Evolutionary conservation across 2,888 invertebrate genomes (phyloP).

Genomic region (Pedicia rivosa): DNA sequence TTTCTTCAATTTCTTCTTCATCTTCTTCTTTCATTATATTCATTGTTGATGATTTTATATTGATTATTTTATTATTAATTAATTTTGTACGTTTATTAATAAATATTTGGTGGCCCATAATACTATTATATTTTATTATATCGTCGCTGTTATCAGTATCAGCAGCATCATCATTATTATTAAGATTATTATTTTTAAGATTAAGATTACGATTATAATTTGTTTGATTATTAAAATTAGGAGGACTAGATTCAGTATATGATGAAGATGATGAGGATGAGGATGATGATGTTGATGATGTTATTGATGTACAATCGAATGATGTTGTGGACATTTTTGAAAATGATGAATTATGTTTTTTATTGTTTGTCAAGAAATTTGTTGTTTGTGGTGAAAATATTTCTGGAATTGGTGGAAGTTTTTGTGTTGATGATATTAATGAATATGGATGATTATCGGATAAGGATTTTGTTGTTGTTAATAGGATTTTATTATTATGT

Average conservation of each 20-base stretch:
- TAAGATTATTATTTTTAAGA: too few relatives aligned
- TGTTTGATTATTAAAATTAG: neutral
- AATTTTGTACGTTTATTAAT: neutral
- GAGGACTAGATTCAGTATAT: slow-evolving; percentile 3
- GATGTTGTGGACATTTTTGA: neutral
- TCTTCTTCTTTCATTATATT: neutral
- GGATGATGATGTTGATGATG: neutral
- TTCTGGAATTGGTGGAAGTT: slow-evolving; percentile 15
- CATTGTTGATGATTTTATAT: too few relatives aligned
- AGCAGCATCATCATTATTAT: neutral
- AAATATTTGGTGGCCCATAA: slow-evolving; percentile 7
- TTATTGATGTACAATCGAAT: slow-evolving; percentile 2
- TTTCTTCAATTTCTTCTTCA: neutral
- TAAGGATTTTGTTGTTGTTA: neutral
- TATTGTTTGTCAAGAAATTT: neutral
- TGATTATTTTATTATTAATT: too few relatives aligned
- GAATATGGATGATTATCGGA: slow-evolving; percentile 1
- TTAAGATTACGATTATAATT: too few relatives aligned
- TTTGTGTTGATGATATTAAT: slow-evolving; percentile 6
- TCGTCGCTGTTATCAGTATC: neutral
- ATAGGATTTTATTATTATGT: neutral
- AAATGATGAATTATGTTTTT: neutral
- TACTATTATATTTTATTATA: neutral
- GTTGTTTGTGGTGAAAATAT: slow-evolving; percentile 7
- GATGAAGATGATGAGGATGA: neutral